These are phyloP conservation scores for Malurus elegans DNA, from an alignment of 2,113 vertebrate genomes.

Conservation along the genomic window DNA sequence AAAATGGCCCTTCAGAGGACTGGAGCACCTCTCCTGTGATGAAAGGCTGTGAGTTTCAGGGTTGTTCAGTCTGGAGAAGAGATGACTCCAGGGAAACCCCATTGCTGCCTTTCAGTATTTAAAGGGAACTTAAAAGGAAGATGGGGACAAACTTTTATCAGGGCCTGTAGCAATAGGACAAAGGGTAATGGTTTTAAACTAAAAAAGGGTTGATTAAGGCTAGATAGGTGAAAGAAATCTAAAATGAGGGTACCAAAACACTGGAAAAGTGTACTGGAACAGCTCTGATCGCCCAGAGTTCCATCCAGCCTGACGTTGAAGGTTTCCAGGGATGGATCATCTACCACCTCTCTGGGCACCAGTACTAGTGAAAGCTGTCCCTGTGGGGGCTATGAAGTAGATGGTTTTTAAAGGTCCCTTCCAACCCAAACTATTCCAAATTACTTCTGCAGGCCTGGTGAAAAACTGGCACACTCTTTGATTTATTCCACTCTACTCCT, in stretches of 20 bases:
- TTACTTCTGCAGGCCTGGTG: not conserved
- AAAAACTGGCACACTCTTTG: not conserved
- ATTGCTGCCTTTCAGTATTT: not conserved
- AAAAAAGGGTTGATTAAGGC: not conserved
- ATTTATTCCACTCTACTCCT: not conserved
- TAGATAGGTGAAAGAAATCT: not conserved
- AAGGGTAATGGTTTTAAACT: not conserved
- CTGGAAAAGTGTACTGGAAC: not conserved
- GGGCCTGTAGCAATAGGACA: rapidly evolving
- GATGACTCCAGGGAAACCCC: not conserved
- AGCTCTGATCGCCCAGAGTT: not conserved
- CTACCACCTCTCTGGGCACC: not conserved
- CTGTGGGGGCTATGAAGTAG: not conserved
- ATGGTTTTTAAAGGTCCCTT: not conserved
- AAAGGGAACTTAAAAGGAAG: not conserved
- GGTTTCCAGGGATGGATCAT: not conserved
- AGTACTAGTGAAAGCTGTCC: not conserved
- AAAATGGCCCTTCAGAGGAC: not conserved
- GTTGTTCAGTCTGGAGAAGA: not conserved
- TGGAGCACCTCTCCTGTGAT: not conserved
- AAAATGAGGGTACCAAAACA: not conserved
- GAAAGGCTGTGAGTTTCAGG: not conserved
- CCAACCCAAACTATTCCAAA: not conserved
- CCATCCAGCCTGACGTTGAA: not conserved
- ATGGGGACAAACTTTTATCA: not conserved